These are phyloP conservation scores for Venturia canescens DNA, from an alignment of 1,140 invertebrate species.

Conservation along the genomic window DNA sequence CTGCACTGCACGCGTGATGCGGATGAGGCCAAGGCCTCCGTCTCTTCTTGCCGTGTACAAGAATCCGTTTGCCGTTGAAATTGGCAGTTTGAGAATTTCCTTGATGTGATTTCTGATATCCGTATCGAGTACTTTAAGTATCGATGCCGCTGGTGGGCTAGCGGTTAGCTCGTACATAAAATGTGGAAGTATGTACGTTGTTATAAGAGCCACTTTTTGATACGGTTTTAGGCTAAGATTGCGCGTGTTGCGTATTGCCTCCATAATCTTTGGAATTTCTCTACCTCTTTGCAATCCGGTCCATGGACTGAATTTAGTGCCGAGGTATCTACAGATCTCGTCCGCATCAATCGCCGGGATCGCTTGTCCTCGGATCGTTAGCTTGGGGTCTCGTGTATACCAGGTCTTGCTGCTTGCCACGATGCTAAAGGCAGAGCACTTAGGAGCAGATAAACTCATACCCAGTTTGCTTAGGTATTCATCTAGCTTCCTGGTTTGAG, in stretches of 20 bases:
- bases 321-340: constrained; percentile 30
- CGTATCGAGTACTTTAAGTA: neutral
- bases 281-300: neutral
- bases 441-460: neutral
- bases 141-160: neutral
- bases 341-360: constrained; percentile 31
- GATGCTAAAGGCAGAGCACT: constrained; percentile 13
- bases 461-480: neutral
- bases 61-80: constrained; percentile 24
- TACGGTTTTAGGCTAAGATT: constrained; percentile 27
- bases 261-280: neutral
- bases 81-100: constrained; percentile 19
- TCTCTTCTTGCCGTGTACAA: constrained; percentile 15
- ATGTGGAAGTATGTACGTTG: neutral
- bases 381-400: constrained; percentile 38
- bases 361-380: neutral
- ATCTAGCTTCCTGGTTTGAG: neutral
- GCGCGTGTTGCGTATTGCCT: neutral
- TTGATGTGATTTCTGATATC: constrained; percentile 17
- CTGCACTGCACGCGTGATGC: neutral
- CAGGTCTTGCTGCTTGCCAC: constrained; percentile 23
- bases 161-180: constrained; percentile 19
- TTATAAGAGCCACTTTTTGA: constrained; percentile 8
- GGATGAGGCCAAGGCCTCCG: constrained; percentile 31
- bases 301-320: constrained; percentile 45